A percentile compares a stretch with the other conserved stretches of the same genome.
Conservation (phyloP, 1,140 invertebrate genomes). For the Planococcus citri region DNA sequence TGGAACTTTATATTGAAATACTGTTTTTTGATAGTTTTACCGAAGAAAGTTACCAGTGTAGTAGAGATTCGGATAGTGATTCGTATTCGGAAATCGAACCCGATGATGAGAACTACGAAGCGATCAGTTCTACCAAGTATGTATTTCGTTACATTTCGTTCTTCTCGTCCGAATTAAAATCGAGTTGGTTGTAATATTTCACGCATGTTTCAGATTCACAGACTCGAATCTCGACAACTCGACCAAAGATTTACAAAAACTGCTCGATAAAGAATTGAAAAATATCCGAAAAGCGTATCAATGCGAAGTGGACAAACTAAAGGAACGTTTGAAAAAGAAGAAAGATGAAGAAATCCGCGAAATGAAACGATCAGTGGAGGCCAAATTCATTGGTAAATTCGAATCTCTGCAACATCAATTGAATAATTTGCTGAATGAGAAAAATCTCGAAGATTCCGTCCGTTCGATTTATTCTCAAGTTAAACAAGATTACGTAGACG, state of each 20-base stretch:
- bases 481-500: not conserved
- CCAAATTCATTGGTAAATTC: not conserved
- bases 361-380: not conserved
- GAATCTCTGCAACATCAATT: not conserved
- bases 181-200: not conserved
- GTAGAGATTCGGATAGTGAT: not conserved
- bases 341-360: slow-evolving; percentile 5
- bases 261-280: not conserved
- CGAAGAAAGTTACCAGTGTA: not conserved
- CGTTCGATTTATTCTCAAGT: not conserved
- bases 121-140: not conserved
- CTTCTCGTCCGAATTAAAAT: not conserved
- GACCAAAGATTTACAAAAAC: not conserved
- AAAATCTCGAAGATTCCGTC: not conserved
- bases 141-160: not conserved
- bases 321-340: not conserved
- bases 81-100: not conserved
- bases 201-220: not conserved
- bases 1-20: not conserved
- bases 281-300: not conserved
- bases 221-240: not conserved
- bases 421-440: not conserved
- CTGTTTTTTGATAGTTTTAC: not conserved
- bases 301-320: not conserved
- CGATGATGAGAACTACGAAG: not conserved